phyloP scores from a whole-genome alignment of 2,888 invertebrate species.

The Apodemia zela region DNA sequence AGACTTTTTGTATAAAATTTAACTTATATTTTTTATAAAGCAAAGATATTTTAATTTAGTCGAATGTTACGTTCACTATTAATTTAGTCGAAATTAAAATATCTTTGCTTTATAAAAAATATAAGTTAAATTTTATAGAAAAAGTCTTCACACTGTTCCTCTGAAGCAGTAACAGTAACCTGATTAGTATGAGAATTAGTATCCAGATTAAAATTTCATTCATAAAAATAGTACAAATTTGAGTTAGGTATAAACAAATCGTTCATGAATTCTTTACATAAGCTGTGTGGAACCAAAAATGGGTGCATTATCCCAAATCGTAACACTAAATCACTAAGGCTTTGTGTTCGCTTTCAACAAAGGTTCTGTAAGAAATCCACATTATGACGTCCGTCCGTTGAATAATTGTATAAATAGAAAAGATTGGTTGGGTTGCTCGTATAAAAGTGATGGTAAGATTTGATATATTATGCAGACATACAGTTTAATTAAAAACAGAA shows the following conservation, averaged over 20 bases:
- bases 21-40: no score
- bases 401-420: constrained; percentile 76
- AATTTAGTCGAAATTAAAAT: no score
- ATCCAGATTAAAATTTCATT: not conserved
- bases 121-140: no score
- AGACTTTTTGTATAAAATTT: no score
- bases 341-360: constrained; percentile 79
- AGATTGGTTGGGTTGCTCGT: constrained; percentile 52
- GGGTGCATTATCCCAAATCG: constrained; percentile 75
- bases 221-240: not conserved
- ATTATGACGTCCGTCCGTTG: constrained; percentile 69
- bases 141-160: no score
- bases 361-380: constrained; percentile 69
- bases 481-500: no score
- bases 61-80: no score
- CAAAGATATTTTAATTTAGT: no score
- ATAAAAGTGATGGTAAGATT: not conserved
- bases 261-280: not conserved
- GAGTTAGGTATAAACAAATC: not conserved
- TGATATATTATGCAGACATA: no score
- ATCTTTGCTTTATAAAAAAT: no score
- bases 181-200: no score
- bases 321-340: constrained; percentile 78
- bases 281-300: constrained; percentile 49
- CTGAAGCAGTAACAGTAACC: no score